phyloP scores from a whole-genome alignment of 1,140 invertebrate genomes.

The Daktulosphaira vitifoliae region DNA sequence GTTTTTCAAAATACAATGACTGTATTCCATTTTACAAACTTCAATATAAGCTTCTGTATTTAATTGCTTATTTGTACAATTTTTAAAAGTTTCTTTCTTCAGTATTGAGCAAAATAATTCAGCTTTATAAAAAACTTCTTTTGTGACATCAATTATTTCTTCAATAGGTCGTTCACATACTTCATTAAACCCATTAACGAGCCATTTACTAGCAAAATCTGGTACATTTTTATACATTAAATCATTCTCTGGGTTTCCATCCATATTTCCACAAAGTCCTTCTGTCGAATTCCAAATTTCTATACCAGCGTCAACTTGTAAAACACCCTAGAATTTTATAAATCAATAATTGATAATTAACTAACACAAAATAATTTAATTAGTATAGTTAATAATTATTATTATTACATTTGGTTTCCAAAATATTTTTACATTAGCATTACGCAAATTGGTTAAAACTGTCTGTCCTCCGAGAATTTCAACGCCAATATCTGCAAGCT shows the following conservation, averaged over 20 bases:
- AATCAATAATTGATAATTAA: too few relatives aligned
- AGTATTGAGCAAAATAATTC: background rate
- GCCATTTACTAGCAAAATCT: conserved; percentile 41
- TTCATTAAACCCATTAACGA: background rate
- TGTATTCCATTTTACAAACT: conserved; percentile 69
- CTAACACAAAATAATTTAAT: background rate
- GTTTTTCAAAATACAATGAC: conserved; percentile 48
- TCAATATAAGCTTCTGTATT: conserved; percentile 43
- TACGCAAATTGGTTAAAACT: conserved; percentile 56
- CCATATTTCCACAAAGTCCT: conserved; percentile 70
- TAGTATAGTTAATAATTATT: background rate
- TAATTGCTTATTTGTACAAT: background rate
- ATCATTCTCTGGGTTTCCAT: conserved; percentile 62
- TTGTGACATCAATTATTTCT: background rate
- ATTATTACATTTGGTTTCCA: conserved; percentile 52
- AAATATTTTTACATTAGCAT: conserved; percentile 59
- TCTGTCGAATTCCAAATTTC: conserved; percentile 65
- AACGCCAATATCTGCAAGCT: conserved; percentile 57
- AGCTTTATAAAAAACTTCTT: background rate
- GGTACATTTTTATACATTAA: conserved; percentile 51
- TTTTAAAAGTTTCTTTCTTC: background rate
- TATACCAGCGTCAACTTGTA: conserved; percentile 56
- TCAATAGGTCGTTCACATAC: background rate
- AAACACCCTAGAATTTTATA: conserved; percentile 45
- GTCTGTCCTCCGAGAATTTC: conserved; percentile 57